Evolutionary conservation across 2,888 invertebrate species (phyloP).

Genomic region (Eupithecia dodoneata): DNA sequence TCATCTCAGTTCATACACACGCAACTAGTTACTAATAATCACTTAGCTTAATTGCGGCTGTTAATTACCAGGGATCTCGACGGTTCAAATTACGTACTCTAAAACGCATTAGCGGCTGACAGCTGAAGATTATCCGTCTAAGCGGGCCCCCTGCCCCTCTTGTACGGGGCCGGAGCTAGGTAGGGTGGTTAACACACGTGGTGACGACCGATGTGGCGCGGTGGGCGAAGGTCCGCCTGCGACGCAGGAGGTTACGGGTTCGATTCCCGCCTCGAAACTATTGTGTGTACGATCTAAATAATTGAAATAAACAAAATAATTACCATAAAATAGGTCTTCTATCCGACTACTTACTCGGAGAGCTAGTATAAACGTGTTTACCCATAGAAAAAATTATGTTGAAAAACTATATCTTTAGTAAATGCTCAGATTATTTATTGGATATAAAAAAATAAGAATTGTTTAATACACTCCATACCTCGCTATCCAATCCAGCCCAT

Average conservation of each 20-base stretch:
- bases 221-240: no score
- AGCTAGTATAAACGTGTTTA: no score
- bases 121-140: conserved; percentile 84
- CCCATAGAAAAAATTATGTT: neutral
- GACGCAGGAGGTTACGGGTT: no score
- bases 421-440: neutral
- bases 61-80: conserved; percentile 83
- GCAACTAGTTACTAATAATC: conserved; percentile 77
- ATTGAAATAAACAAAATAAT: no score
- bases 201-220: no score
- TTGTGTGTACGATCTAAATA: no score
- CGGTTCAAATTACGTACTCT: conserved; percentile 85
- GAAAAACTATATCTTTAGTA: neutral
- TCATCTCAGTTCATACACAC: conserved; percentile 42
- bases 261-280: no score
- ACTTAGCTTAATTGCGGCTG: conserved; percentile 83
- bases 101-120: conserved; percentile 84
- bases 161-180: conserved; percentile 37
- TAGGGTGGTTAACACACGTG: neutral
- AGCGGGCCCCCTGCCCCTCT: conserved; percentile 59
- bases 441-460: neutral
- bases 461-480: no score
- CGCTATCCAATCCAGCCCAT: no score
- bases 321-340: no score
- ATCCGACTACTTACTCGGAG: no score